These are phyloP conservation scores for Deilephila porcellus DNA, from an alignment of 2,888 invertebrate genomes.

Conservation along the genomic window DNA sequence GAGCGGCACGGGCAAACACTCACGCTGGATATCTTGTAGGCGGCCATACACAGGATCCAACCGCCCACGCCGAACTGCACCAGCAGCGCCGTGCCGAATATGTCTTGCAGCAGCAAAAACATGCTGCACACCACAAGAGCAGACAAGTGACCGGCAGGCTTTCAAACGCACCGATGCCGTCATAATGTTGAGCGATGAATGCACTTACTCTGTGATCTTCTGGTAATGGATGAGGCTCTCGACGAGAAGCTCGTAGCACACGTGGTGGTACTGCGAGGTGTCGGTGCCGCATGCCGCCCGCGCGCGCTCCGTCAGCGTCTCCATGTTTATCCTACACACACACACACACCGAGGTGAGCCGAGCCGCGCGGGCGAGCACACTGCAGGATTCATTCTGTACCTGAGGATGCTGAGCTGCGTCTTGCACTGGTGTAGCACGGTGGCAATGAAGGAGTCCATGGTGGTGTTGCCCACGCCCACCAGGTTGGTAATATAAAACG, in stretches of 20 bases:
- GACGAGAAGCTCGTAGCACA: conserved; percentile 50
- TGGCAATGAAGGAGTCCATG: conserved; percentile 76
- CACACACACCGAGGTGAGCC: not conserved
- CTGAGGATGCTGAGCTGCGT: conserved; percentile 69
- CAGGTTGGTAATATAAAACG: conserved; percentile 70
- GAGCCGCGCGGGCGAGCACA: not conserved
- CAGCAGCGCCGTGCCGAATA: conserved; percentile 68
- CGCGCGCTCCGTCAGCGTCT: conserved; percentile 54
- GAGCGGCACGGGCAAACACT: conserved; percentile 42
- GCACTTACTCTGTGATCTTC: conserved; percentile 59
- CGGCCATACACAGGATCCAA: conserved; percentile 79
- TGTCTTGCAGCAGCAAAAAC: conserved; percentile 57
- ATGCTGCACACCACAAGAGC: conserved; percentile 49
- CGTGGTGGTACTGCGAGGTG: conserved; percentile 42
- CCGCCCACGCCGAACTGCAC: conserved; percentile 75
- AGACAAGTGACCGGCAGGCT: no score
- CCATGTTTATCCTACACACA: conserved; percentile 57
- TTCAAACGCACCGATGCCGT: no score
- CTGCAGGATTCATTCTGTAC: conserved; percentile 41
- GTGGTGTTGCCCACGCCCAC: conserved; percentile 79
- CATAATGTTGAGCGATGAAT: not conserved
- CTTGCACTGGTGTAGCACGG: conserved; percentile 68
- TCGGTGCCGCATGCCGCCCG: conserved; percentile 35
- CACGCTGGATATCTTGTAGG: conserved; percentile 72
- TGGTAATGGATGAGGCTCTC: conserved; percentile 61